These are phyloP conservation scores for Sakesphorus luctuosus DNA, from an alignment of 2,113 vertebrate genomes.

Conservation along the genomic window DNA sequence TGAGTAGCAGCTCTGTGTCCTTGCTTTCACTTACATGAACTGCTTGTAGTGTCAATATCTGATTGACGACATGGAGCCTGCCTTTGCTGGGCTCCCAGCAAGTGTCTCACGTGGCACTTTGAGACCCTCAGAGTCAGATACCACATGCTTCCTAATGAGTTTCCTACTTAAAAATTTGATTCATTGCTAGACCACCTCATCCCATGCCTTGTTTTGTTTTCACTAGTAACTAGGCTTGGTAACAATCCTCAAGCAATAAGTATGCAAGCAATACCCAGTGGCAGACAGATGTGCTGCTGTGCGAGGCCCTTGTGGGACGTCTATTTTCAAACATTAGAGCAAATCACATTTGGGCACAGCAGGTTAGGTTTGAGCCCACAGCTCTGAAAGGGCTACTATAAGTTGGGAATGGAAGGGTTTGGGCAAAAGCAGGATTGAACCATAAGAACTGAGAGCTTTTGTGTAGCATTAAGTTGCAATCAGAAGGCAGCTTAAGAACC, in stretches of 20 bases:
- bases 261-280: background rate
- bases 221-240: background rate
- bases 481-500: background rate
- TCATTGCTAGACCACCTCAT: background rate
- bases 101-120: background rate
- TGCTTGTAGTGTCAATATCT: background rate
- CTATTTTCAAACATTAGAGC: background rate
- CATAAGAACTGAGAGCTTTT: background rate
- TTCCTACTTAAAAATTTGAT: background rate
- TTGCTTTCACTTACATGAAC: background rate
- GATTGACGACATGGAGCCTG: background rate
- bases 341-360: background rate
- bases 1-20: conserved; percentile 69
- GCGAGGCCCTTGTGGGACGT: background rate
- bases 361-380: background rate
- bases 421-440: background rate
- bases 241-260: background rate
- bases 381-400: background rate
- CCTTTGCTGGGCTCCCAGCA: background rate
- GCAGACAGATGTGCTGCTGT: background rate
- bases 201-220: background rate
- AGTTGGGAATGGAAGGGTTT: background rate
- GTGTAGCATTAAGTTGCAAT: background rate
- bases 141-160: background rate
- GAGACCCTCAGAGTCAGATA: background rate